Base-by-base conservation (phyloP, 2,888 invertebrate species). In the Eustalomyia histrio region DNA sequence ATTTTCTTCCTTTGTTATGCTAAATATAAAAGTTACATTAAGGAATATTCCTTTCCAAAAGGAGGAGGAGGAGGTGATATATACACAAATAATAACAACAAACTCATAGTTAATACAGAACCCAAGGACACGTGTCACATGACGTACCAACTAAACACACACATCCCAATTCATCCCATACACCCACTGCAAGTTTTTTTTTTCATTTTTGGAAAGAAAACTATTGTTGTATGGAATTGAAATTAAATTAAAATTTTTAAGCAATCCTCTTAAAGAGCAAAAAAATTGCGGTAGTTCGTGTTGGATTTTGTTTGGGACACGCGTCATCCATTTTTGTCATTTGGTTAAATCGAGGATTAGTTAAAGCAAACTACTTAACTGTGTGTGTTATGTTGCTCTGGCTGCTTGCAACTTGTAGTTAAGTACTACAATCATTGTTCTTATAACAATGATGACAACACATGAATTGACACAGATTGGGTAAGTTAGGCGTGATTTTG, bases 331-430 rank as follows among this genome's bases (percentile, higher is more conserved):
- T 81, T 81, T 81, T n/a, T 78, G 69, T 65, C 78, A 81, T 81
- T 81, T 74, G 50, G 71, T 53, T 78, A 71, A 78, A 79, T 75
- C 82, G 68, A 69, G 80, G 83, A 84, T 84, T 84, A 84, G 83
- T 83, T 84, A 78, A 83, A 84, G 83, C 84, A 86, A 88, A 88
- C 88, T 87, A 88, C 87, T 88, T 88, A 87, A 85, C 87, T 87
- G 86, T 86, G 87, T 29, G 29, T 29, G 10, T 35, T 35, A 2
- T 39, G 39, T 39, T 39, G 39, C 12, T 2, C 39, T 39, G 39
- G 12, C 12, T 39, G 39, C 39, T 39, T 67, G 78, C 86, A 88
- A 88, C 88, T 87, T 29, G 29, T 29, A 87, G 88, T 86, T 86
- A 85, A 84, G 57, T 65, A 61, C 53, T 65, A 61, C 53, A 39